Conservation (phyloP, 2,113 vertebrate species). For the Lichenostomus cassidix region DNA sequence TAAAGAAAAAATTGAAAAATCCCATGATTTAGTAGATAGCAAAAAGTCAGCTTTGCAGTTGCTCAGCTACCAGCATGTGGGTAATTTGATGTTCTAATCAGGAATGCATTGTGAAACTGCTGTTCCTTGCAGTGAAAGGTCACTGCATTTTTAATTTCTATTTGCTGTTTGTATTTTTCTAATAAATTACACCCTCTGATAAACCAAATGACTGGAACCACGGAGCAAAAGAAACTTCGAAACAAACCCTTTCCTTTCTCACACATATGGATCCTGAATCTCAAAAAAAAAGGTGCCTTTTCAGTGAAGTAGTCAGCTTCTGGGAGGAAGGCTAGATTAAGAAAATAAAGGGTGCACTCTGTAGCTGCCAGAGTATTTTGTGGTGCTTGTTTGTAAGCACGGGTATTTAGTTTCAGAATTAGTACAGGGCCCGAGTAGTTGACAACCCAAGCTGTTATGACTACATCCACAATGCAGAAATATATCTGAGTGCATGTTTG, state of each 20-base stretch:
- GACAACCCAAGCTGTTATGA: not conserved
- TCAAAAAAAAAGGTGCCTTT: not conserved
- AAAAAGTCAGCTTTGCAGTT: conserved; percentile 30
- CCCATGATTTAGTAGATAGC: conserved; percentile 6
- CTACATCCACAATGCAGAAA: not conserved
- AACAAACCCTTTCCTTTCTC: not conserved
- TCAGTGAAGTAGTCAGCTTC: not conserved
- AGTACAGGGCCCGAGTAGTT: not conserved
- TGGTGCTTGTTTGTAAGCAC: conserved; percentile 12
- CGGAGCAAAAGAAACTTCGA: not conserved
- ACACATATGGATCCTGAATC: not conserved
- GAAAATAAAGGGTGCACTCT: not conserved
- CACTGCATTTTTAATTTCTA: conserved; percentile 38
- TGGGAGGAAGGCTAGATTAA: not conserved
- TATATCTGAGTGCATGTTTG: not conserved
- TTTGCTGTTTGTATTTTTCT: not conserved
- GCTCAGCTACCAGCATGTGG: conserved; percentile 24
- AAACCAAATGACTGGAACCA: conserved; percentile 11
- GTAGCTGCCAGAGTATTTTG: not conserved
- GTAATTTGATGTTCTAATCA: conserved; percentile 42
- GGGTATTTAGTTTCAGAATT: conserved; percentile 22
- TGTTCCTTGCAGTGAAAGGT: conserved; percentile 33
- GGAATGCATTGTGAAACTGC: conserved; percentile 21
- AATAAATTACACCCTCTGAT: conserved; percentile 31
- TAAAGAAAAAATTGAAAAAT: not conserved